Evolutionary conservation across 1,140 invertebrate species (phyloP).

Genomic region (Drosophila sturtevanti): DNA sequence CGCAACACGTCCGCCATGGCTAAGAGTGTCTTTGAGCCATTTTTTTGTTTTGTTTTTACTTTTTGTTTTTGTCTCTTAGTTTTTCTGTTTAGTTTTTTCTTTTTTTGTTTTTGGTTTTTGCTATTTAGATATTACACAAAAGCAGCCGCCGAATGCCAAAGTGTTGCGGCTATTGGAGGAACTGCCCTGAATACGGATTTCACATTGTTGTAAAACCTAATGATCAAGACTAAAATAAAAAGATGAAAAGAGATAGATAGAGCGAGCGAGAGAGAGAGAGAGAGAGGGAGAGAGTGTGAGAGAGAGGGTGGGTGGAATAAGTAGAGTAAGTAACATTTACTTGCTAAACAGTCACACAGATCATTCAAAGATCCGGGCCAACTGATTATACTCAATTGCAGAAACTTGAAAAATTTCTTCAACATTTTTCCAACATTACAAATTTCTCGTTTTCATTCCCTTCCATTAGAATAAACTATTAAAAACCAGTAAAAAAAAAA

Average conservation of each 20-base stretch:
- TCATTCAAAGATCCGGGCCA: background rate
- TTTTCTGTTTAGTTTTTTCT: constrained; percentile 28
- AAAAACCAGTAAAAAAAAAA: constrained; percentile 22
- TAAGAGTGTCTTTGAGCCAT: constrained; percentile 61
- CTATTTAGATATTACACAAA: constrained; percentile 71
- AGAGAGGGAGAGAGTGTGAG: constrained; percentile 36
- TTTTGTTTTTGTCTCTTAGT: background rate
- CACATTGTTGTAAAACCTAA: constrained; percentile 65
- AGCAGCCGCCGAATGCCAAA: constrained; percentile 72
- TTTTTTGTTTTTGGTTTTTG: constrained; percentile 28
- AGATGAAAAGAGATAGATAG: background rate
- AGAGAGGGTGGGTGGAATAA: constrained; percentile 15
- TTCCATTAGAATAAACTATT: background rate
- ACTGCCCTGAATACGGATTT: constrained; percentile 79
- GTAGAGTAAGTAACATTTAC: background rate
- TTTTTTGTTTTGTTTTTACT: constrained; percentile 41
- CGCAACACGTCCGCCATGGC: constrained; percentile 77
- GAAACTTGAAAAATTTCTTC: background rate
- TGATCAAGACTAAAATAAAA: constrained; percentile 34
- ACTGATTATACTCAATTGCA: background rate
- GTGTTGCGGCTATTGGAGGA: constrained; percentile 68
- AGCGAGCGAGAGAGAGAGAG: background rate
- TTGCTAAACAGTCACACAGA: background rate
- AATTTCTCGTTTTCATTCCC: background rate
- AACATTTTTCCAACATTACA: background rate